Evolutionary conservation across 2,888 invertebrate species (phyloP), one percentile per base, ranked within the genome.

Genomic region (Dicyrtomina minuta): DNA sequence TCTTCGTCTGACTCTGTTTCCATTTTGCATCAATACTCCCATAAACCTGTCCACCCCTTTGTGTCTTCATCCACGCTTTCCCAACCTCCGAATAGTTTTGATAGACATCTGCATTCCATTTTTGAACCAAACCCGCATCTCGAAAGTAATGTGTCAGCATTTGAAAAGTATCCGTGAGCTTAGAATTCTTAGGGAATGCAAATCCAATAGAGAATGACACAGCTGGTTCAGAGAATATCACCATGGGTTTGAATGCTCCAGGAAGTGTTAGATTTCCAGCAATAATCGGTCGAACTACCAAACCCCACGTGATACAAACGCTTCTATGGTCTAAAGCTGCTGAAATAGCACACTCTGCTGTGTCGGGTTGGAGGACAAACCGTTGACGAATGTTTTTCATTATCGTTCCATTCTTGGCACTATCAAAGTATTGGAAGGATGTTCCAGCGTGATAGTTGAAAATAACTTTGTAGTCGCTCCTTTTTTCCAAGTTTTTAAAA

Each of bases 371-470:
- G 5, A 55, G 8, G 1, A 13, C n/a, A 15, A 55, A 55, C 24
- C 65, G 12, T 1, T 15, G 12, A 3, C 20, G 15, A 1, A 49
- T 27, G 8, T 26, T 49, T 33, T 26, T 46, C 2, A 49, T 24
- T 20, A 41, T 53, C 1, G 27, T 33, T 17, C 39, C 53, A 17
- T 8, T 1, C 33, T 51, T 64, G 8, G 65, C n/a, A 24, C n/a
- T 41, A 33, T 49, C 22, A 22, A 65, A 65, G 39, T 55, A 65
- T 1, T 53, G 22, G n/a, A 13, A 65, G 26, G 41, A 22, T 1
- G 55, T 41, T 20, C 65, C 65, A 15, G 4, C 39, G n/a, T 55
- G 55, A n/a, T 24, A 53, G 24, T 65, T 65, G 17, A 65, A 65
- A 1, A 22, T 13, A 13, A 65, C 17, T 8, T 43, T 20, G 17